Evolutionary conservation across 2,797 vertebrate genomes (phyloP).

Genomic region (Rhynchotus rufescens): DNA sequence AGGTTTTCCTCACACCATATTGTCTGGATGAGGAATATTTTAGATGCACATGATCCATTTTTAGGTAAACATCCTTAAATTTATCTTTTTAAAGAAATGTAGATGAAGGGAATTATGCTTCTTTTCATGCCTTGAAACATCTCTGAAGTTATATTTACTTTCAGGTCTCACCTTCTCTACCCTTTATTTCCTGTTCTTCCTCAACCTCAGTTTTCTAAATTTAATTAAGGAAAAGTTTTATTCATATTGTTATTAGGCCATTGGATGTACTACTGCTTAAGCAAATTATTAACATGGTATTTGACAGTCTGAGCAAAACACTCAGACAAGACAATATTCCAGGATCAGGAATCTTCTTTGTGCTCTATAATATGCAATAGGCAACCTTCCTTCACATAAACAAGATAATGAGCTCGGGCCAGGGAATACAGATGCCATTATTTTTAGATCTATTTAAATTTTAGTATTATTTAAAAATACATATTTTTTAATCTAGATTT

Average conservation of each 20-base stretch:
- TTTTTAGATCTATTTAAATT: neutral
- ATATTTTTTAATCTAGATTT: neutral
- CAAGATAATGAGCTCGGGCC: neutral
- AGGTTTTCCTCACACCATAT: neutral
- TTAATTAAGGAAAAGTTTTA: conserved; percentile 2
- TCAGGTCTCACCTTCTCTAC: neutral
- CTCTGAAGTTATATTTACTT: neutral
- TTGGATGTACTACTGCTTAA: neutral
- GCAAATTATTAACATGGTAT: neutral
- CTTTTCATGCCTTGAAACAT: neutral
- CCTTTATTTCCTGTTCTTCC: neutral
- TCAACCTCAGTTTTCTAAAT: neutral
- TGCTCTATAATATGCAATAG: neutral
- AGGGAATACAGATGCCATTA: neutral
- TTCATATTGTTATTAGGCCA: neutral
- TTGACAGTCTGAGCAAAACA: neutral
- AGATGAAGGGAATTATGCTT: neutral
- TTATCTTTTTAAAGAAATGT: neutral
- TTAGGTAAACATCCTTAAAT: neutral
- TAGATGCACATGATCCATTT: neutral
- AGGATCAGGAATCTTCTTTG: neutral
- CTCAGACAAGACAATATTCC: neutral
- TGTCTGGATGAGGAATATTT: neutral
- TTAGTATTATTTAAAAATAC: neutral
- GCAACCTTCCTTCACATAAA: neutral